Conservation (phyloP, 2,888 invertebrate species). For the Mesochorus sp. region DNA sequence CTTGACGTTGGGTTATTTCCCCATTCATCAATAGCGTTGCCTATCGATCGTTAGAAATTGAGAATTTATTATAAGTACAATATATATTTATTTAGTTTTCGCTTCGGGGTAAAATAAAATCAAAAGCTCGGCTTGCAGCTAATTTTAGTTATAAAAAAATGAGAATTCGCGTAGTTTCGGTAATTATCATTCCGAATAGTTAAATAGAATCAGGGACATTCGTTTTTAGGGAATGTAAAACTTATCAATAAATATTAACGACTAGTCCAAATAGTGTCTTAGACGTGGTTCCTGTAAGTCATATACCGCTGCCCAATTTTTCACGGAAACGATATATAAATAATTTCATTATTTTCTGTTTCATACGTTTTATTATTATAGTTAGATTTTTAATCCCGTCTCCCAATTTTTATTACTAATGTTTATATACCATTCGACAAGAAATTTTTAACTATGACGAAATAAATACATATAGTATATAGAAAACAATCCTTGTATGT, state of each 20-base stretch:
- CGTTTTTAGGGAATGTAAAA: conserved; percentile 54
- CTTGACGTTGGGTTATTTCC: conserved; percentile 9
- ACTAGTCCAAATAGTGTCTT: conserved; percentile 73
- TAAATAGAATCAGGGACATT: conserved; percentile 52
- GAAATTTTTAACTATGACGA: conserved; percentile 65
- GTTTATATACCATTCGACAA: conserved; percentile 69
- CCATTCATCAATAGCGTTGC: not conserved
- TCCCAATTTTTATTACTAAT: conserved; percentile 66
- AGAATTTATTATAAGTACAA: conserved; percentile 39
- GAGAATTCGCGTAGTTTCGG: conserved; percentile 38
- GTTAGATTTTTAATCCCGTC: conserved; percentile 65
- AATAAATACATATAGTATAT: conserved; percentile 74
- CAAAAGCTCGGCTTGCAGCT: conserved; percentile 54
- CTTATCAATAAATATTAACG: conserved; percentile 61
- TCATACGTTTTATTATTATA: conserved; percentile 68
- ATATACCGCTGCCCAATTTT: conserved; percentile 71
- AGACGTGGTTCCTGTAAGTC: conserved; percentile 75
- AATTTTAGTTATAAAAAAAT: conserved; percentile 38
- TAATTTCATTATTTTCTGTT: conserved; percentile 67
- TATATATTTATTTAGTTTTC: conserved; percentile 48
- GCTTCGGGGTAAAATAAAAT: conserved; percentile 50
- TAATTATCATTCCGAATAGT: conserved; percentile 49
- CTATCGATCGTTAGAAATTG: conserved; percentile 36
- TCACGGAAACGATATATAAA: conserved; percentile 58
- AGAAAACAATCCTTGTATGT: conserved; percentile 77